Evolutionary conservation across 37 sponge, comb jelly and placozoan species (phyloP), one percentile per base, ranked within the genome.

Genomic region (Dysidea cf. avara): DNA sequence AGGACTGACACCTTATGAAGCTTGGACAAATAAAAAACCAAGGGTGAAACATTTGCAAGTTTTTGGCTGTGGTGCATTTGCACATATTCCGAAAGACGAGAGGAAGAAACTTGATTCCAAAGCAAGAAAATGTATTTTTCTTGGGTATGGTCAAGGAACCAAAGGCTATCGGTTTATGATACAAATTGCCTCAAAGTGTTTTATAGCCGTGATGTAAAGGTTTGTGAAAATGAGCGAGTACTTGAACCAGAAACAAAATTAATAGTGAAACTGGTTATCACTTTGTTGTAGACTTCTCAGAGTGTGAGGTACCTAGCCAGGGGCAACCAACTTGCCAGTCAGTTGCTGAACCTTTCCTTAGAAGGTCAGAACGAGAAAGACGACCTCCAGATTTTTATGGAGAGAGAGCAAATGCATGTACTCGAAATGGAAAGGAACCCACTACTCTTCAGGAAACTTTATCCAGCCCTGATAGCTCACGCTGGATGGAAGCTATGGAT

Each of bases 351-450:
- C 51, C 64, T 1, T 29, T 61, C 39, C n/a, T 40, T 34, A 61
- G 64, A 38, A 24, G 52, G 43, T 75, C 64, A 43, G 52, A 35
- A 61, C 60, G 75, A 75, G 64, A 75, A n/a, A 46, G 52, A 14
- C 21, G 64, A 30, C 32, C 26, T 36, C 64, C 75, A 39, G 52
- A 75, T 48, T 75, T 38, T 24, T 75, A 62, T 61, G 75, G 51
- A 61, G 63, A 46, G 1, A 58, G 63, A 36, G 64, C 35, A 63
- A 63, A 63, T 28, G 28, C 12, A 9, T 12, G 7, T 43, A 43
- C 7, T 43, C 46, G 9, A 9, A 43, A 9, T 43, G 7, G 7
- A 43, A 43, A 43, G 9, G 46, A 43, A 43, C 46, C 46, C 46
- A 43, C n/a, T n/a, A n/a, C n/a, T n/a, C n/a, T n/a, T n/a, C n/a